phyloP scores from a whole-genome alignment of 2,113 vertebrate species.

The Callospermophilus lateralis region DNA sequence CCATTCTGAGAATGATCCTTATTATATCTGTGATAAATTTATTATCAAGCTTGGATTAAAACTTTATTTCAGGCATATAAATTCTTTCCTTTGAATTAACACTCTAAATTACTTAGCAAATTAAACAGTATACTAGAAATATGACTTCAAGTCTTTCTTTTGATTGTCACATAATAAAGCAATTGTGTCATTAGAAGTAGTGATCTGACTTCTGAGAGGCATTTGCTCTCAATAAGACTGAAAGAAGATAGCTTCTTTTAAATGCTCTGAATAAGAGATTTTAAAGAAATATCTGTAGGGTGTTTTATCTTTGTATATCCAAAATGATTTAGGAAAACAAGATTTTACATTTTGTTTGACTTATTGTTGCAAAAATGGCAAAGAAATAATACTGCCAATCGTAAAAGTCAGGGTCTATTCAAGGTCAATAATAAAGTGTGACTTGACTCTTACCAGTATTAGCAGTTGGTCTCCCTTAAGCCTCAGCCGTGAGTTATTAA shows the following conservation, averaged over 20 bases:
- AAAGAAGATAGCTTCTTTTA: constrained; percentile 34
- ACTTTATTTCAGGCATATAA: constrained; percentile 41
- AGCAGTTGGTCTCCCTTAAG: neutral
- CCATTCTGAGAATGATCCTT: neutral
- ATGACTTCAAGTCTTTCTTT: constrained; percentile 80
- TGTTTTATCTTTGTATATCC: neutral
- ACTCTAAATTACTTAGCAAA: constrained; percentile 83
- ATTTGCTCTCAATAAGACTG: constrained; percentile 83
- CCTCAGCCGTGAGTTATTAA: neutral
- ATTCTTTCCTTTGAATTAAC: constrained; percentile 43
- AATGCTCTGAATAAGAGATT: constrained; percentile 1
- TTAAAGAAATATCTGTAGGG: neutral
- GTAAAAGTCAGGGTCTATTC: neutral
- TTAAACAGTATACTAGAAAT: constrained; percentile 80
- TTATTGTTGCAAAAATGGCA: neutral
- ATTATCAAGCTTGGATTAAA: constrained; percentile 17
- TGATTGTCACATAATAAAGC: constrained; percentile 82
- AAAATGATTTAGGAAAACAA: neutral
- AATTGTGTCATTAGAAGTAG: constrained; percentile 80
- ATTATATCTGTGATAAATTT: constrained; percentile 1
- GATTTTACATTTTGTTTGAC: neutral
- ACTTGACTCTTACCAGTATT: neutral
- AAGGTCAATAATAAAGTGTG: neutral
- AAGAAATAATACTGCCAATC: neutral
- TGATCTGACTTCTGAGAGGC: constrained; percentile 80